phyloP scores from a whole-genome alignment of 2,113 vertebrate species.

The Salvelinus alpinus region DNA sequence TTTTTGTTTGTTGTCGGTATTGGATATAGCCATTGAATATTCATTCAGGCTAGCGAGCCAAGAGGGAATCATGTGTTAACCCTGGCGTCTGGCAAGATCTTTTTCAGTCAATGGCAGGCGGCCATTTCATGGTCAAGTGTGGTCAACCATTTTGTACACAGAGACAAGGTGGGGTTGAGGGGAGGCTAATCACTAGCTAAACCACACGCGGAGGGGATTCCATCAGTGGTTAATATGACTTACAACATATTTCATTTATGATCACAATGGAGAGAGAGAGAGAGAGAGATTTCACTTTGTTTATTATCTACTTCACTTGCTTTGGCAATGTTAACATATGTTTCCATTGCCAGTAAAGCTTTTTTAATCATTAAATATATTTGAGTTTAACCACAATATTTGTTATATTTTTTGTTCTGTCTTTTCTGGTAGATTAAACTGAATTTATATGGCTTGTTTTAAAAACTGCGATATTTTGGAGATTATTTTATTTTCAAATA shows the following conservation, averaged over 20 bases:
- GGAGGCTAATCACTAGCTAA: constrained; percentile 6
- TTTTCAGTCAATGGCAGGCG: background rate
- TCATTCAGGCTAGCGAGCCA: background rate
- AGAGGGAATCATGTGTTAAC: background rate
- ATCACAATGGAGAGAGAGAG: background rate
- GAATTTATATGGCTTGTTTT: too few species aligned
- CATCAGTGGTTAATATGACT: constrained; percentile 14
- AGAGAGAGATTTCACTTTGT: too few species aligned
- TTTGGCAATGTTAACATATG: too few species aligned
- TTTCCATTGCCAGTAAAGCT: too few species aligned
- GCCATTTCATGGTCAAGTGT: constrained; percentile 29
- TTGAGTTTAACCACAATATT: too few species aligned
- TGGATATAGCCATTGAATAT: constrained; percentile 31
- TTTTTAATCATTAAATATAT: too few species aligned
- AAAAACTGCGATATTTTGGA: too few species aligned
- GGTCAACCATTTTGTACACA: constrained; percentile 35
- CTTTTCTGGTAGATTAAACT: too few species aligned
- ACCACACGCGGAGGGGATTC: constrained; percentile 1
- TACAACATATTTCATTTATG: constrained; percentile 14
- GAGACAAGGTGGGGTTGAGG: background rate
- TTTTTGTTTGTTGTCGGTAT: constrained; percentile 13
- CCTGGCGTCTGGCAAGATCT: too few species aligned
- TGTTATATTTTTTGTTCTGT: too few species aligned
- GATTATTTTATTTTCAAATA: too few species aligned
- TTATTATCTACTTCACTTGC: too few species aligned